Base-by-base conservation (phyloP, 2,888 invertebrate genomes). In the Sminthurides aquaticus region DNA sequence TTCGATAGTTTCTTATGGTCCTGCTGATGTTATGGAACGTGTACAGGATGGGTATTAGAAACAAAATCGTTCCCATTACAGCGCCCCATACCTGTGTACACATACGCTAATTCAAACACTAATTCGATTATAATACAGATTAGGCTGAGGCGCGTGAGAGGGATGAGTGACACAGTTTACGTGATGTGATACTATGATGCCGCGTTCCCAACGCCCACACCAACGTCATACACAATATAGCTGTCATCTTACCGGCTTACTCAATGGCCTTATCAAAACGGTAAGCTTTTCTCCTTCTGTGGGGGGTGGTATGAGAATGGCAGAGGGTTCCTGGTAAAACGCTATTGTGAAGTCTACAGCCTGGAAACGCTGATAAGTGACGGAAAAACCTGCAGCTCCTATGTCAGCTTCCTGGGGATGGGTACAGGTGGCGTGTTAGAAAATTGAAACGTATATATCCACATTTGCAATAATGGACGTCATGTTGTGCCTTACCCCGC, bases 221-320 rank as follows among this genome's bases (percentile, higher is more conserved):
- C n/a, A n/a, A n/a, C n/a, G n/a, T n/a, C n/a, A n/a, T n/a, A n/a
- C n/a, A n/a, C n/a, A n/a, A n/a, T n/a, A n/a, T n/a, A n/a, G n/a
- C n/a, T n/a, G 43, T 43, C 11, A 20, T 24, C 57, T 18, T 57
- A 72, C 74, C 66, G 69, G 62, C 20, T 26, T n/a, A 52, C 64
- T 60, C 5, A 74, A 60, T 3, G 74, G 74, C n/a, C 72, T 60
- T 49, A 74, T 69, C 2, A 74, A 66, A 2, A 74, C 68, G 0
- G 68, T 67, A 0, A 74, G 60, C 62, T 74, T 74, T 54, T 68
- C 71, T 11, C 70, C 71, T 49, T 67, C 63, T 27, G 48, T 61
- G n/a, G 74, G 74, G 5, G 73, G 68, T n/a, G 74, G 74, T 60
- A 73, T 72, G 20, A 74, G 60, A 43, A 74, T 73, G 2, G 60